Evolutionary conservation across 37 sponge, comb jelly and placozoan genomes (phyloP).

Genomic region (Haliclona indistincta): DNA sequence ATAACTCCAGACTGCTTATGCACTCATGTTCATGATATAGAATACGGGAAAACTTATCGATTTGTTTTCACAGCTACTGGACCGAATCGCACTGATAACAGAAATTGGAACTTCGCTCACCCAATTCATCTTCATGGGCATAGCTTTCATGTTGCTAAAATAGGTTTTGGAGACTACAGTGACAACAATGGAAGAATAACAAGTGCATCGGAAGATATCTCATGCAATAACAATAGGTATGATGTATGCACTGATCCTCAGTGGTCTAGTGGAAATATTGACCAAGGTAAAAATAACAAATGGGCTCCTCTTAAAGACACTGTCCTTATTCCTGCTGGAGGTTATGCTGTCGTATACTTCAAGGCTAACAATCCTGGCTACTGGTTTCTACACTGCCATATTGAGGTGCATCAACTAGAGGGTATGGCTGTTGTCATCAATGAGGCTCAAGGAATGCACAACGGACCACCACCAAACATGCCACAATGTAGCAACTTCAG

Average conservation of each 20-base stretch:
- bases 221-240: background rate
- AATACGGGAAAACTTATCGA: background rate
- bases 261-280: background rate
- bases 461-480: constrained; percentile 19
- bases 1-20: background rate
- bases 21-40: background rate
- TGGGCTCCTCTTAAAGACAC: constrained; percentile 74
- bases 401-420: constrained; percentile 75
- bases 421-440: constrained; percentile 79
- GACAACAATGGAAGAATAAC: background rate
- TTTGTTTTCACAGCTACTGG: constrained; percentile 1
- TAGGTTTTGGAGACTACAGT: constrained; percentile 47
- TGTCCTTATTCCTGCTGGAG: constrained; percentile 84
- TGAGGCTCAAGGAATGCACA: constrained; percentile 22
- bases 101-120: constrained; percentile 29
- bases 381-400: constrained; percentile 95
- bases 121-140: constrained; percentile 85
- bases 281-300: background rate
- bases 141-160: constrained; percentile 54
- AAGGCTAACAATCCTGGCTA: constrained; percentile 85
- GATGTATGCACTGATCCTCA: background rate
- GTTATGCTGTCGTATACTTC: constrained; percentile 78
- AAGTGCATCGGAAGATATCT: background rate
- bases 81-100: background rate
- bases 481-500: constrained; percentile 21